Conservation (phyloP, 2,113 vertebrate species). For the Montifringilla adamsi region DNA sequence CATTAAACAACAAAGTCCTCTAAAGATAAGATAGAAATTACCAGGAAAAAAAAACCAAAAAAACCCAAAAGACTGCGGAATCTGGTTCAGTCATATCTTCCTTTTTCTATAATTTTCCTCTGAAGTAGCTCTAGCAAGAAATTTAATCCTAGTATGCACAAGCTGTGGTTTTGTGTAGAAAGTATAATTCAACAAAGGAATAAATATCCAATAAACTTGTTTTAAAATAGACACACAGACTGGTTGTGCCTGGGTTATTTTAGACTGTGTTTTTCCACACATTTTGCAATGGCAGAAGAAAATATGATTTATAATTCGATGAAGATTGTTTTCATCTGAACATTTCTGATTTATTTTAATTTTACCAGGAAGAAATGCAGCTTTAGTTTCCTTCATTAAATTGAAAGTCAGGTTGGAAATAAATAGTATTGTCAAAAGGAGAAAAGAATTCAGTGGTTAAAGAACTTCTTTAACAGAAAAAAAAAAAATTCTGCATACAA, state of each 20-base stretch:
- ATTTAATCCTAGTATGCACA: not conserved
- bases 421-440: not conserved
- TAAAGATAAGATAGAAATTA: not conserved
- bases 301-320: not conserved
- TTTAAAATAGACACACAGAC: not conserved
- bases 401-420: not conserved
- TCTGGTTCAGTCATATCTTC: not conserved
- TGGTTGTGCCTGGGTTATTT: not conserved
- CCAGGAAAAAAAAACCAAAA: not conserved
- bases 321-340: not conserved
- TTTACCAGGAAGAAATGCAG: slow-evolving; percentile 18
- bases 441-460: not conserved
- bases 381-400: slow-evolving; percentile 7
- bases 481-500: not conserved
- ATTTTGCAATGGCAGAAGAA: slow-evolving; percentile 2
- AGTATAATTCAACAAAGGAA: slow-evolving; percentile 12
- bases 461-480: not conserved
- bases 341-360: slow-evolving; percentile 13
- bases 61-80: not conserved
- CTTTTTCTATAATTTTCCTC: not conserved
- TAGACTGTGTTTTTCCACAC: not conserved
- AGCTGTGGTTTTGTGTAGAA: slow-evolving; percentile 21
- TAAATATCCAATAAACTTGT: slow-evolving; percentile 22
- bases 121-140: not conserved
- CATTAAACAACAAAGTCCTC: not conserved